These are phyloP conservation scores for Chitala chitala DNA, from an alignment of 2,113 vertebrate species.

Conservation along the genomic window DNA sequence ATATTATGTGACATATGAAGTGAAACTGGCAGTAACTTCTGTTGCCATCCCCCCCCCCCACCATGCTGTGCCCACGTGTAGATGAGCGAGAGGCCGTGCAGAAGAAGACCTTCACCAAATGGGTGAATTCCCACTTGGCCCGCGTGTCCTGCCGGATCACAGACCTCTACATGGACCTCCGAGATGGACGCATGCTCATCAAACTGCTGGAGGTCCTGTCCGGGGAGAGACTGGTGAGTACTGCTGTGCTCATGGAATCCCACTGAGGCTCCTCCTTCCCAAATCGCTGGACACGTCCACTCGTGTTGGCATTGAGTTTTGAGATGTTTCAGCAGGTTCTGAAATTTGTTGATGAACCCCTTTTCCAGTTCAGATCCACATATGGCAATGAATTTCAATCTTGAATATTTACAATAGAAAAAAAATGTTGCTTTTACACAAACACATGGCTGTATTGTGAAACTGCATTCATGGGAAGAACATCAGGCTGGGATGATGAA, in stretches of 20 bases:
- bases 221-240: conserved; percentile 79
- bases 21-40: neutral
- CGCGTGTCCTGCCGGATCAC: conserved; percentile 83
- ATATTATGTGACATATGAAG: neutral
- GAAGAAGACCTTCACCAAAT: conserved; percentile 91
- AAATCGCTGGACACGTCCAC: neutral
- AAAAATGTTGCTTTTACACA: no score
- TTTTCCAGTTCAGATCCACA: no score
- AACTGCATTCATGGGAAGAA: no score
- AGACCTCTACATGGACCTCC: conserved; percentile 80
- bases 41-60: neutral
- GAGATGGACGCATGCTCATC: conserved; percentile 88
- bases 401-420: no score
- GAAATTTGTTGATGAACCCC: no score
- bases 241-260: neutral
- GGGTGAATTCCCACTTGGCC: conserved; percentile 85
- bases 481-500: no score
- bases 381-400: no score
- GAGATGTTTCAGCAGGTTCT: no score
- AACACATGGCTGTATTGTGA: no score
- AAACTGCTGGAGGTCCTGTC: conserved; percentile 85
- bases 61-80: no score
- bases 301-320: no score
- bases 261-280: neutral
- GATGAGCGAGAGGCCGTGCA: conserved; percentile 87